These are phyloP conservation scores for Rhyzopertha dominica DNA, from an alignment of 1,140 invertebrate species.

Conservation along the genomic window DNA sequence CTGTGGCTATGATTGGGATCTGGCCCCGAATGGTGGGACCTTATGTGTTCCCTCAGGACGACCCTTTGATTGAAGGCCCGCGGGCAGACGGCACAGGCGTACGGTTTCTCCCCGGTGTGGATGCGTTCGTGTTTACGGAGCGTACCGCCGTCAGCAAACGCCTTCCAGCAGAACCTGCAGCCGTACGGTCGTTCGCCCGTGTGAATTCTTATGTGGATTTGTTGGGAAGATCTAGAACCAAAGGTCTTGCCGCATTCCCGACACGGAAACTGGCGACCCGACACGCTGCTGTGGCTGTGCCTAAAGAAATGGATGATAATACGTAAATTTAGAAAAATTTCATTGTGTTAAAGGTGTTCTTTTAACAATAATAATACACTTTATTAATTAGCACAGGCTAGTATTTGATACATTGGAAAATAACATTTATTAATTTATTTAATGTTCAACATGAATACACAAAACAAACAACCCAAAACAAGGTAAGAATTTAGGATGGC, in stretches of 20 bases:
- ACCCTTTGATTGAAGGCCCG: constrained; percentile 80
- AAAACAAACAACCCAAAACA: too few relatives aligned
- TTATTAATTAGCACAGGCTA: too few relatives aligned
- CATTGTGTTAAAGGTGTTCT: too few relatives aligned
- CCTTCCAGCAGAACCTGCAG: constrained; percentile 97
- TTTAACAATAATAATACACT: too few relatives aligned
- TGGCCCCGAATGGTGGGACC: constrained; percentile 74
- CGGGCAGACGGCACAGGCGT: constrained; percentile 90
- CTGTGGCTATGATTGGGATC: constrained; percentile 54
- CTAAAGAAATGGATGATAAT: constrained; percentile 15
- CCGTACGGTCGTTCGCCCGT: constrained; percentile 77
- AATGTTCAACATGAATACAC: too few relatives aligned
- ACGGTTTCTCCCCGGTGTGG: constrained; percentile 94
- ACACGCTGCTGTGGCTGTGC: constrained; percentile 51
- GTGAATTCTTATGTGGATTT: constrained; percentile 86
- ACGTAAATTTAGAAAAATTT: constrained; percentile 25
- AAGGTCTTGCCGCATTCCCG: constrained; percentile 79
- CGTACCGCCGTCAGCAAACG: constrained; percentile 97
- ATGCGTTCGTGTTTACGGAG: constrained; percentile 96
- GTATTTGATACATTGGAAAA: too few relatives aligned
- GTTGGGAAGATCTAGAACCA: constrained; percentile 81
- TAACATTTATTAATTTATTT: too few relatives aligned
- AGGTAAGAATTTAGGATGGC: too few relatives aligned
- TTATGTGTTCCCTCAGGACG: constrained; percentile 73
- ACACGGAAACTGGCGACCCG: constrained; percentile 74